Percentiles rank a stretch among this genome's conserved stretches.
phyloP scores from a whole-genome alignment of 1,140 invertebrate genomes.

The Thaumetopoea pityocampa region DNA sequence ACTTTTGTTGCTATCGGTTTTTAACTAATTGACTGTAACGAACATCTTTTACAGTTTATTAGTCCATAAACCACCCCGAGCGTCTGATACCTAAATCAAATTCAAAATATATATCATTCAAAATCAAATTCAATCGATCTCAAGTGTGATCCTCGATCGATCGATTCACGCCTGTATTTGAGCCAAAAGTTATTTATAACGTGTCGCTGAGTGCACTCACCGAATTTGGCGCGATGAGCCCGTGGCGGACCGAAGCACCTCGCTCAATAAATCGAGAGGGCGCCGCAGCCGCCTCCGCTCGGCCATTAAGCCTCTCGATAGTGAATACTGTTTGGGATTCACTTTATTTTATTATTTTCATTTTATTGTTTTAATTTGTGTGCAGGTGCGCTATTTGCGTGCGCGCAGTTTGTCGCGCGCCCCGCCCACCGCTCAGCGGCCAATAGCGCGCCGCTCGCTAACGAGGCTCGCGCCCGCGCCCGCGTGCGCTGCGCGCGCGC shows the following conservation, averaged over 20 bases:
- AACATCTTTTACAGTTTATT: no score
- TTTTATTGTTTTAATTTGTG: slow-evolving; percentile 76
- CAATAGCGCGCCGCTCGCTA: slow-evolving; percentile 52
- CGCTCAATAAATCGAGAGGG: slow-evolving; percentile 62
- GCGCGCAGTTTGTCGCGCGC: slow-evolving; percentile 69
- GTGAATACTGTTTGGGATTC: slow-evolving; percentile 54
- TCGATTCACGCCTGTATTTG: no score
- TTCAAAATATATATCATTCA: no score
- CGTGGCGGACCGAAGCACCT: slow-evolving; percentile 25
- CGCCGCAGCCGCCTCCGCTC: slow-evolving; percentile 52
- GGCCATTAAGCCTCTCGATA: slow-evolving; percentile 70
- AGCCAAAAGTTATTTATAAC: background rate
- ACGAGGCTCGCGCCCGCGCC: slow-evolving; percentile 37
- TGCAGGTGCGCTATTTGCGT: slow-evolving; percentile 70
- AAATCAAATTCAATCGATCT: no score
- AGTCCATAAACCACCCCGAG: no score
- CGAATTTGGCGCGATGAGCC: slow-evolving; percentile 14
- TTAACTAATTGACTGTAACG: no score
- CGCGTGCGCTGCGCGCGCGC: slow-evolving; percentile 23
- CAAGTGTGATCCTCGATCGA: no score
- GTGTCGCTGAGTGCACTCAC: background rate
- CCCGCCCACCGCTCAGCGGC: slow-evolving; percentile 57
- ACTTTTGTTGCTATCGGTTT: no score
- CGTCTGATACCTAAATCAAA: no score
- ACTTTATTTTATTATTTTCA: slow-evolving; percentile 72